Conservation (phyloP, 2,888 invertebrate species). For the Stegophylla sp. region DNA sequence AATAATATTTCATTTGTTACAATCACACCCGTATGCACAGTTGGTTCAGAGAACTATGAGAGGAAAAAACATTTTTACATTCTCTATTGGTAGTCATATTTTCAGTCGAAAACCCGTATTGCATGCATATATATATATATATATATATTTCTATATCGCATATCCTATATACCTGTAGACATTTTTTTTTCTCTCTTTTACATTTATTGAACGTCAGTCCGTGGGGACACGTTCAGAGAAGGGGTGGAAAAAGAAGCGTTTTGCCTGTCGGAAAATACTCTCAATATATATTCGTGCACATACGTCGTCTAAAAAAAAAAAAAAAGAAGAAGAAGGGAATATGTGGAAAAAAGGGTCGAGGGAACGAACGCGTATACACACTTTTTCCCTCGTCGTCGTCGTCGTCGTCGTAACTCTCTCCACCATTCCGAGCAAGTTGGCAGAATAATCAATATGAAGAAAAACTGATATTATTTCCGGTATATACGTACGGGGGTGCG, state of each 20-base stretch:
- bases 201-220: constrained; percentile 50
- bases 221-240: constrained; percentile 46
- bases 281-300: constrained; percentile 55
- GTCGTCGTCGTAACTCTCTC: constrained; percentile 41
- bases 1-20: neutral
- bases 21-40: neutral
- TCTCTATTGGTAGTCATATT: neutral
- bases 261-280: constrained; percentile 54
- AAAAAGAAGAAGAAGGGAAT: constrained; percentile 29
- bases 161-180: constrained; percentile 34
- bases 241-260: constrained; percentile 52
- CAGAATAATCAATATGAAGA: constrained; percentile 59
- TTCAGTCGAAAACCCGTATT: constrained; percentile 2
- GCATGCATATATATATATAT: too few species aligned
- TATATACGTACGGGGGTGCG: constrained; percentile 23
- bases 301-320: constrained; percentile 44
- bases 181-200: constrained; percentile 25
- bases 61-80: neutral
- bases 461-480: constrained; percentile 59
- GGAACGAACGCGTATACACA: constrained; percentile 32
- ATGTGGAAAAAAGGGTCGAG: constrained; percentile 56
- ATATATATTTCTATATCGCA: constrained; percentile 7
- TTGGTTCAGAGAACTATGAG: neutral
- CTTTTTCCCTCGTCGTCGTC: constrained; percentile 48
- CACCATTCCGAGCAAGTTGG: constrained; percentile 40